Evolutionary conservation across 1,140 invertebrate genomes (phyloP), one percentile per base, ranked within the genome.

Genomic region (Philopotamus ludificatus): DNA sequence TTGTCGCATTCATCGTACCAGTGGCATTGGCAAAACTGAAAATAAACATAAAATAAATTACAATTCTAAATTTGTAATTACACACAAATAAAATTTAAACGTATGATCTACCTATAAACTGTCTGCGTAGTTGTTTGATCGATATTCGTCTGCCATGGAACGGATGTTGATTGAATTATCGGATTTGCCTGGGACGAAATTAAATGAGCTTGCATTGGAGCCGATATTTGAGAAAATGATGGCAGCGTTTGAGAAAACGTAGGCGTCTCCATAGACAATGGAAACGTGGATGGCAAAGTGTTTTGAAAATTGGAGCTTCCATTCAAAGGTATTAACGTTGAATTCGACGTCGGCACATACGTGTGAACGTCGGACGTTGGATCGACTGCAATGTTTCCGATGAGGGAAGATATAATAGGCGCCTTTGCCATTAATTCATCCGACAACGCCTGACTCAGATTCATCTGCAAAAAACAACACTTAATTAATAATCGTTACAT

Each of bases 1-100:
- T 77, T 3, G 78, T 77, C 1, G 77, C 78, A 61, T 76, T 79
- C 50, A 79, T 76, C 23, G 77, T 72, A 67, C 79, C 79, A 2
- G 77, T 71, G 58, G 75, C 78, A 22, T 77, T 79, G 12, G 78
- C 76, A 67, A 81, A 75, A 47, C 79, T 81, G 73, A 28, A 74
- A 77, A 62, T 34, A 39, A 54, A 54, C 9, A 28, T 7, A 54
- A 54, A 54, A 26, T 20, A 8, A 54, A 28, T 28, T 3, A 26
- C 21, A 39, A 55, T 41, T 55, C 12, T 4, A 25, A 51, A 51
- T 57, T 8, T 47, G 10, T 9, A 9, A 9, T 15, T 20, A 47
- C 15, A 21, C 2, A 57, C 20, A 41, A 3, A 41, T 21, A 41
- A 2, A 39, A 41, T 21, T 57, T 10, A 3, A 39, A 41, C 15